phyloP scores from a whole-genome alignment of 2,888 invertebrate species.

The Rhorus exstirpatorius region DNA sequence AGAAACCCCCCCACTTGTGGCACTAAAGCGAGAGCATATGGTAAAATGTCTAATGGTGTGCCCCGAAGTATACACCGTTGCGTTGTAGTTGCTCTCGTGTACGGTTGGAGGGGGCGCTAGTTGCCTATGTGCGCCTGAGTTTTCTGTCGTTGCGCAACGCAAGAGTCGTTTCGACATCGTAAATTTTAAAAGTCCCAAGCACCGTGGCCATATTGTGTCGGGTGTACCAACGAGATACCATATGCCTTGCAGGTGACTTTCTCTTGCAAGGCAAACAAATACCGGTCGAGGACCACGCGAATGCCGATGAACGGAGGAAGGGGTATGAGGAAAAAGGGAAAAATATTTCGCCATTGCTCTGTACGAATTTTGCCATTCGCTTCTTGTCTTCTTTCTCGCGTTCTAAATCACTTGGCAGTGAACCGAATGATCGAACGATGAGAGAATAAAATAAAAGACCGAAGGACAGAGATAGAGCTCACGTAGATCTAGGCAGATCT shows the following conservation, averaged over 20 bases:
- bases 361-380: conserved; percentile 57
- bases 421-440: conserved; percentile 71
- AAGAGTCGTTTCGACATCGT: conserved; percentile 32
- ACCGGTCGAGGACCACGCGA: conserved; percentile 62
- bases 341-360: conserved; percentile 51
- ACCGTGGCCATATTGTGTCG: conserved; percentile 18
- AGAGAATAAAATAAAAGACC: conserved; percentile 14
- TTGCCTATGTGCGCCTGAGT: conserved; percentile 27
- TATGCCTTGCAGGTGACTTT: conserved; percentile 72
- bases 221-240: not conserved
- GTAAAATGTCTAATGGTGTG: conserved; percentile 49
- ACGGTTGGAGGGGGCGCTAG: conserved; percentile 1
- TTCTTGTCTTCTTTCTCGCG: conserved; percentile 69
- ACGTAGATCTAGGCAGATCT: too few species aligned
- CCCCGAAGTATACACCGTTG: conserved; percentile 54
- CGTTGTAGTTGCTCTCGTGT: conserved; percentile 27
- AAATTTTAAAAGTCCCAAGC: conserved; percentile 27
- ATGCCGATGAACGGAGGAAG: conserved; percentile 28
- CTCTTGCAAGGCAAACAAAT: conserved; percentile 68
- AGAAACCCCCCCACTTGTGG: too few species aligned
- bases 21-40: conserved; percentile 49
- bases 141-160: conserved; percentile 46
- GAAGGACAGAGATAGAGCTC: conserved; percentile 60
- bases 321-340: conserved; percentile 52
- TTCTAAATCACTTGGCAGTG: conserved; percentile 75